phyloP scores from a whole-genome alignment of 2,797 vertebrate species.

The Danio kyathit region DNA sequence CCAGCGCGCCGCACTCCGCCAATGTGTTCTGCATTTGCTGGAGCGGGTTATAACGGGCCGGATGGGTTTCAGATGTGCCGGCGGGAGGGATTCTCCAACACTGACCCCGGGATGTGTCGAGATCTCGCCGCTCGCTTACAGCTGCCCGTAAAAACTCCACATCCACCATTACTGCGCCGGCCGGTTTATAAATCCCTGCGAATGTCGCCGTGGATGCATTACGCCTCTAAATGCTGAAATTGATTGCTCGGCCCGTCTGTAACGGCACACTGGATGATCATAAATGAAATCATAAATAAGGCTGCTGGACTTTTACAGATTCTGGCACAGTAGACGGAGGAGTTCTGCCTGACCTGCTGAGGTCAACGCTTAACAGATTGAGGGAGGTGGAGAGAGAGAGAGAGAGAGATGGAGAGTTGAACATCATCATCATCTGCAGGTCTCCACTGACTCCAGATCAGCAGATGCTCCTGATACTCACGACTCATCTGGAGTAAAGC shows the following conservation, averaged over 20 bases:
- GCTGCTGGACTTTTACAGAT: slow-evolving; percentile 69
- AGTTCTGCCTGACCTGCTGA: slow-evolving; percentile 60
- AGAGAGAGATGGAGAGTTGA: too few relatives aligned
- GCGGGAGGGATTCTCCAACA: slow-evolving; percentile 57
- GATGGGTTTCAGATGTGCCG: slow-evolving; percentile 83
- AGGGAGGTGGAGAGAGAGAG: slow-evolving; percentile 36
- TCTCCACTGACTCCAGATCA: slow-evolving; percentile 52
- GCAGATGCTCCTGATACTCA: slow-evolving; percentile 67
- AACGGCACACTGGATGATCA: slow-evolving; percentile 75
- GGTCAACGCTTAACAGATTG: slow-evolving; percentile 68
- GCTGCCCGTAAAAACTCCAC: slow-evolving; percentile 74
- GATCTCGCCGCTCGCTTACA: slow-evolving; percentile 70
- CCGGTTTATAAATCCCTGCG: slow-evolving; percentile 78
- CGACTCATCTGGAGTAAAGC: slow-evolving; percentile 40
- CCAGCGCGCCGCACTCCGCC: too few relatives aligned
- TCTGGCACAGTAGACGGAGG: slow-evolving; percentile 68
- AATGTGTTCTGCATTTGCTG: slow-evolving; percentile 77
- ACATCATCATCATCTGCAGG: slow-evolving; percentile 17
- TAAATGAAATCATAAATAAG: slow-evolving; percentile 73
- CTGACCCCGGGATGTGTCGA: slow-evolving; percentile 66
- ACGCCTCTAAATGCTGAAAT: slow-evolving; percentile 73
- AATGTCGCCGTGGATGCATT: slow-evolving; percentile 75
- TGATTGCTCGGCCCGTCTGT: slow-evolving; percentile 68
- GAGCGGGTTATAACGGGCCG: slow-evolving; percentile 75
- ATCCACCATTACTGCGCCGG: slow-evolving; percentile 78